A percentile compares a stretch with the other conserved stretches of the same genome.
phyloP scores from a whole-genome alignment of 2,797 vertebrate species.

The Heliangelus exortis region DNA sequence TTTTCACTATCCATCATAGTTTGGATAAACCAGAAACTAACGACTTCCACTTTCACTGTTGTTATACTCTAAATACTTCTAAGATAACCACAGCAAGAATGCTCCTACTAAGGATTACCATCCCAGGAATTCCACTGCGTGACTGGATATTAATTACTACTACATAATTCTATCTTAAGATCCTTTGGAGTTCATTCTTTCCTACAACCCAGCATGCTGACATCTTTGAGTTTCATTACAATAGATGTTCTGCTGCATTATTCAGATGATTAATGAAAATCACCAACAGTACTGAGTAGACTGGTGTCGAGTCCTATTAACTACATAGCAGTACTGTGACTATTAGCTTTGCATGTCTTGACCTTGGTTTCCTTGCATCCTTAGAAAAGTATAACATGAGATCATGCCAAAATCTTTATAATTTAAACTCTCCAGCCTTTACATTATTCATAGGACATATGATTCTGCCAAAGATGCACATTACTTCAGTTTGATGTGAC shows the following conservation, averaged over 20 bases:
- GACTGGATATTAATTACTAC: conserved; percentile 6
- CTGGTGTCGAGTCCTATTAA: not conserved
- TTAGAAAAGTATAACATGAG: not conserved
- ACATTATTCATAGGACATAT: not conserved
- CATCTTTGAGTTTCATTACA: conserved; percentile 14
- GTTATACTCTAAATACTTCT: not conserved
- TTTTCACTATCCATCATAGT: not conserved
- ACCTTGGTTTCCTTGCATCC: not conserved
- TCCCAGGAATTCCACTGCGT: not conserved
- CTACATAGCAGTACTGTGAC: not conserved
- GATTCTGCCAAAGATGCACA: not conserved
- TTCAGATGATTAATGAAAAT: conserved; percentile 53
- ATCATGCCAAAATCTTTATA: not conserved
- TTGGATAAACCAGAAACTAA: not conserved
- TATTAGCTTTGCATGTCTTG: not conserved
- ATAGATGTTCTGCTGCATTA: conserved; percentile 34
- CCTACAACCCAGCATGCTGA: not conserved
- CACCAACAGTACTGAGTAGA: not conserved
- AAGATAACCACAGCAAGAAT: not conserved
- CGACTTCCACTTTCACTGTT: not conserved
- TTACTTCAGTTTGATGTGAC: not conserved
- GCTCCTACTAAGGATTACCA: not conserved
- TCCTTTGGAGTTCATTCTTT: not conserved
- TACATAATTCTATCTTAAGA: not conserved
- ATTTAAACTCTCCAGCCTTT: not conserved